phyloP scores from a whole-genome alignment of 2,113 vertebrate genomes.

The Romanogobio albipinnatus region DNA sequence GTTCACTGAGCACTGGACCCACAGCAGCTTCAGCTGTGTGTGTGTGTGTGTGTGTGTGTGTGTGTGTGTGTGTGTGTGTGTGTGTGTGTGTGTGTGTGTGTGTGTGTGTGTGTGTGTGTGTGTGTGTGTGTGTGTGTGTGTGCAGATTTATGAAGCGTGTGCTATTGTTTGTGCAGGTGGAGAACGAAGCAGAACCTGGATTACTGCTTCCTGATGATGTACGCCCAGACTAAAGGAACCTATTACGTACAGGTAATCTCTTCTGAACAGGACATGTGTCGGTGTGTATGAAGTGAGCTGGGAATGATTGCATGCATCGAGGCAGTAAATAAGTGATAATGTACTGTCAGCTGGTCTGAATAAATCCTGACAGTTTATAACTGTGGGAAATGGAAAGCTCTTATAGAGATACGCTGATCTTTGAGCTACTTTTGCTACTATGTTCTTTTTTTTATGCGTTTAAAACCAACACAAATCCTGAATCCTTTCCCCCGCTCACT shows the following conservation, averaged over 20 bases:
- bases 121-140: too few species aligned
- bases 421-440: not conserved
- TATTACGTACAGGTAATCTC: constrained; percentile 89
- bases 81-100: too few species aligned
- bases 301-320: not conserved
- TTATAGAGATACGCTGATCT: not conserved
- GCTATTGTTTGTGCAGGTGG: constrained; percentile 81
- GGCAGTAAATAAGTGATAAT: not conserved
- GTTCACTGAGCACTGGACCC: not conserved
- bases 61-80: constrained; percentile 8
- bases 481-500: not conserved
- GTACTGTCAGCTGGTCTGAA: not conserved
- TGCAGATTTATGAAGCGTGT: not conserved
- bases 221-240: constrained; percentile 95
- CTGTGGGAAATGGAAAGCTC: not conserved
- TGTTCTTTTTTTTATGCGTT: not conserved
- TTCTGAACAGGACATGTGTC: too few species aligned
- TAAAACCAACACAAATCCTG: not conserved
- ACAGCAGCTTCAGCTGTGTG: not conserved
- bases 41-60: not conserved
- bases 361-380: not conserved
- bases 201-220: constrained; percentile 99
- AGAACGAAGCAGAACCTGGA: constrained; percentile 98
- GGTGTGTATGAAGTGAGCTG: not conserved
- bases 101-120: too few species aligned